phyloP scores from a whole-genome alignment of 2,113 vertebrate species.

The Apaloderma vittatum region DNA sequence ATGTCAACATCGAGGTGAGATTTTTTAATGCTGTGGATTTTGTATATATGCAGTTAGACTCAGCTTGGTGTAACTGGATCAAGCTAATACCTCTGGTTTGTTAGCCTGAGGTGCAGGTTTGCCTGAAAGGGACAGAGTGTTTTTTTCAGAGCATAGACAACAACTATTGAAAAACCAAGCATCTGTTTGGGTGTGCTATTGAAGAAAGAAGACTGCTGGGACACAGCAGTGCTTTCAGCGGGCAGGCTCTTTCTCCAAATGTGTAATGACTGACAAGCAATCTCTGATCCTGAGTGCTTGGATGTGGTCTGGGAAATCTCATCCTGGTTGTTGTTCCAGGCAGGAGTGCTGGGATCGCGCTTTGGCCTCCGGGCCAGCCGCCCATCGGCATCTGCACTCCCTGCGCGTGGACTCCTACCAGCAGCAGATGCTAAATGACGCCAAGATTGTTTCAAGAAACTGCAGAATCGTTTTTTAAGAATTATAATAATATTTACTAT shows the following conservation, averaged over 20 bases:
- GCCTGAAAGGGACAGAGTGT: neutral
- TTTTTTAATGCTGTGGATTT: neutral
- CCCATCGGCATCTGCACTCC: neutral
- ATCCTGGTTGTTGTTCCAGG: neutral
- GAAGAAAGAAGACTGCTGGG: neutral
- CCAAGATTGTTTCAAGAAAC: neutral
- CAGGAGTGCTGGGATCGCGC: neutral
- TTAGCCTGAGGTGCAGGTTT: neutral
- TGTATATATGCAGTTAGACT: neutral
- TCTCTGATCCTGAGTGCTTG: neutral
- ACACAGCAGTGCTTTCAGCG: neutral
- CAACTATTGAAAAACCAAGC: neutral
- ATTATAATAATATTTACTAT: neutral
- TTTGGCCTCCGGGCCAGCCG: neutral
- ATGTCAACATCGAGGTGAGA: neutral
- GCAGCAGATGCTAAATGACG: neutral
- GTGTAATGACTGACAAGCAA: neutral
- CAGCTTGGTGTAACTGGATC: neutral
- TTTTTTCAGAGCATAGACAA: neutral
- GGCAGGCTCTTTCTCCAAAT: fast-evolving
- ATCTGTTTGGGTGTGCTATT: neutral
- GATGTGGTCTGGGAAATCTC: neutral
- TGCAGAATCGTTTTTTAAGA: neutral
- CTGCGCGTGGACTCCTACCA: neutral
- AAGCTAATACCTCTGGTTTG: neutral